phyloP scores from a whole-genome alignment of 2,888 invertebrate species.

The Apeira syringaria region DNA sequence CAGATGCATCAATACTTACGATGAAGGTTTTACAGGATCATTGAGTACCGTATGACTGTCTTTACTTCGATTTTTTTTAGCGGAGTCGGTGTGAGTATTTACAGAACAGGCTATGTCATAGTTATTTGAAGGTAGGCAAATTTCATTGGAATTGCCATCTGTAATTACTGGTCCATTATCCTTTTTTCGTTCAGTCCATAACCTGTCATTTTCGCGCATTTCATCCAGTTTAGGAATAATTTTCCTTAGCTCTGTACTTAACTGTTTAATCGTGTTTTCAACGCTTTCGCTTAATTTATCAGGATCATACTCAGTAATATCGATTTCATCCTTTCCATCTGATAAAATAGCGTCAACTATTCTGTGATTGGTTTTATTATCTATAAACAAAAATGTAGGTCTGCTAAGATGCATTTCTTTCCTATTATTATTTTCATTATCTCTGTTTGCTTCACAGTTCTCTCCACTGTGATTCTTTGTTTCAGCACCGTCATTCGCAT shows the following conservation, averaged over 20 bases:
- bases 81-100: constrained; percentile 33
- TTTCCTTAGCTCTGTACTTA: constrained; percentile 74
- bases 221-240: constrained; percentile 78
- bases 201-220: constrained; percentile 70
- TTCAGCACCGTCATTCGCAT: constrained; percentile 46
- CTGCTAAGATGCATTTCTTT: constrained; percentile 72
- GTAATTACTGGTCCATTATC: constrained; percentile 43
- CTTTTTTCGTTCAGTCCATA: constrained; percentile 60
- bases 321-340: constrained; percentile 82
- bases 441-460: constrained; percentile 51
- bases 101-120: constrained; percentile 31
- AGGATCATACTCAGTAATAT: constrained; percentile 66
- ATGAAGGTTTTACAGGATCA: constrained; percentile 35
- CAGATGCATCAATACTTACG: constrained; percentile 39
- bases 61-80: constrained; percentile 30
- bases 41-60: constrained; percentile 30
- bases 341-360: constrained; percentile 85
- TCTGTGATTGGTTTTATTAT: constrained; percentile 65
- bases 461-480: constrained; percentile 38
- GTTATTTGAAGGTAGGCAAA: constrained; percentile 45
- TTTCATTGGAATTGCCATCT: constrained; percentile 71
- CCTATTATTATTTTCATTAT: constrained; percentile 66
- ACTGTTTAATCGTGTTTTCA: constrained; percentile 73
- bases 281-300: constrained; percentile 68
- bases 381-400: constrained; percentile 74